Evolutionary conservation across 2,888 invertebrate genomes (phyloP), one percentile per base, ranked within the genome.

Genomic region (Drosophila gaucha): DNA sequence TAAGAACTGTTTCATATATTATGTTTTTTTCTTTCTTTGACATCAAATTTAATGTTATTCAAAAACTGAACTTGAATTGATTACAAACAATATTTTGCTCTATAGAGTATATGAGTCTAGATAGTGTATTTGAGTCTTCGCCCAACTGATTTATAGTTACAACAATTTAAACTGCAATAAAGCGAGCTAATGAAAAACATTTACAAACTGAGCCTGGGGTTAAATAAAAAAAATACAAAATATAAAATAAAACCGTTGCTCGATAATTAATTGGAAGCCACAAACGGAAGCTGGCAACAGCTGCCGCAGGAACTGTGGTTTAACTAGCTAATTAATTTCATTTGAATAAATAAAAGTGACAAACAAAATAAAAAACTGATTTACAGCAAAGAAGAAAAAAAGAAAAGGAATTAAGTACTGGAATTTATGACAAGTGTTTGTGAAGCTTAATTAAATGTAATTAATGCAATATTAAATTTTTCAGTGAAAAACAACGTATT

Each of bases 401-500:
- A 26, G 9, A 38, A 36, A 62, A 54, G 68, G 47, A 69, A 59
- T 64, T 56, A 59, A 39, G 22, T 26, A 39, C 33, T 33, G 33
- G 6, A 33, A 30, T 41, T 39, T n/a, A 26, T 18, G n/a, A 22
- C 33, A 35, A 16, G 41, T 59, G 70, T 38, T 41, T 33, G 36
- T 18, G 26, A 30, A 24, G 33, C 31, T 38, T 30, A 14, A 62
- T 50, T 62, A 31, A 28, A 44, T 54, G 16, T 39, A 33, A 63
- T 47, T 67, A 58, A 69, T 55, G 14, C 31, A 41, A 16, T 31
- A 9, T 10, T 26, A 39, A 35, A 1, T 74, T 52, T 58, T 18
- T 67, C 55, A 76, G 76, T 67, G 70, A 41, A 60, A 60, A 51
- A 64, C 38, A 28, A 44, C 28, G 43, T 51, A 63, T 70, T 74